Evolutionary conservation across 2,888 invertebrate species (phyloP).

Genomic region (Venusia cambrica): DNA sequence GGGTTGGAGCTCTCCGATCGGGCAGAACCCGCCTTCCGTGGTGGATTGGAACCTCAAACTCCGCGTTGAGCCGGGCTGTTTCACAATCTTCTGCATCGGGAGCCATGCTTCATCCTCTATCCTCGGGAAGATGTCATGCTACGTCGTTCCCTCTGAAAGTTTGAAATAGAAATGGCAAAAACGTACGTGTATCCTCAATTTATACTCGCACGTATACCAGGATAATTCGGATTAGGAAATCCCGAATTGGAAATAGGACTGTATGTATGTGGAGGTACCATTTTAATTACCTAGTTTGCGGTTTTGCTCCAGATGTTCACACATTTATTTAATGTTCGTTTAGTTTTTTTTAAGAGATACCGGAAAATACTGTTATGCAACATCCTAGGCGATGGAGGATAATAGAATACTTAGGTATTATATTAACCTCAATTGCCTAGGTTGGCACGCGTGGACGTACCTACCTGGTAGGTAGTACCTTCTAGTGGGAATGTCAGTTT

Average conservation of each 20-base stretch:
- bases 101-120: constrained; percentile 44
- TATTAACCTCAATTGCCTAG: too few species aligned
- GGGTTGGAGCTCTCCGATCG: constrained; percentile 41
- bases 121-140: constrained; percentile 22
- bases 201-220: constrained; percentile 21
- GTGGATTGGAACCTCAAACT: constrained; percentile 37
- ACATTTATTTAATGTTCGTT: constrained; percentile 9
- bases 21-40: constrained; percentile 51
- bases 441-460: constrained; percentile 9
- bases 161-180: constrained; percentile 7
- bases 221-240: constrained; percentile 25
- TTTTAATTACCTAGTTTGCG: constrained; percentile 30
- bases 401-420: too few species aligned
- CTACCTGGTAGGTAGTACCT: too few species aligned
- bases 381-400: constrained; percentile 13
- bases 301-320: constrained; percentile 23
- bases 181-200: constrained; percentile 5
- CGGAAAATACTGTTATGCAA: constrained; percentile 28
- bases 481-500: background rate
- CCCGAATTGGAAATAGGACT: constrained; percentile 22
- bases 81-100: constrained; percentile 55
- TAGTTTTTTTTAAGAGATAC: constrained; percentile 16
- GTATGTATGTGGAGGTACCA: too few species aligned
- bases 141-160: constrained; percentile 20
- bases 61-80: constrained; percentile 43